A percentile compares a stretch with the other conserved stretches of the same genome.
These are phyloP conservation scores for Antitype chi DNA, from an alignment of 2,888 invertebrate genomes.

Conservation along the genomic window DNA sequence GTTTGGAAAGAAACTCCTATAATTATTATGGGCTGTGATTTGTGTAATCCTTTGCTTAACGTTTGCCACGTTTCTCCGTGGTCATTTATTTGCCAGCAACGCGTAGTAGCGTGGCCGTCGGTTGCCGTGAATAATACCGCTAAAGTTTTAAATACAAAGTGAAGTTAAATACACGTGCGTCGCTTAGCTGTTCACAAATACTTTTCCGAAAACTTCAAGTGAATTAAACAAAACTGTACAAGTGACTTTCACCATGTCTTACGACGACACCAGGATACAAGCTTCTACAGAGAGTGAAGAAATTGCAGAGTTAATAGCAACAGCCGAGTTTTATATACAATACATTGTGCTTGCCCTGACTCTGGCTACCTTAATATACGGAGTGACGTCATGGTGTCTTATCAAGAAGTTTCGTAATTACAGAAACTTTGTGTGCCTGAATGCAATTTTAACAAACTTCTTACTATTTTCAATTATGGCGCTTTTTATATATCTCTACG, in stretches of 20 bases:
- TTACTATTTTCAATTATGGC: neutral
- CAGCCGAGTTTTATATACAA: neutral
- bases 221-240: neutral
- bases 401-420: neutral
- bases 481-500: accelerated
- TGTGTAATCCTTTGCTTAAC: neutral
- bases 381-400: neutral
- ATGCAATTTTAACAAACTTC: neutral
- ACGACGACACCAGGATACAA: neutral
- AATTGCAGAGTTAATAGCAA: neutral
- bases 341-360: neutral
- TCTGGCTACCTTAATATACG: neutral
- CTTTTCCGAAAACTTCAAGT: neutral
- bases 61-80: neutral
- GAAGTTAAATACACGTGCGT: neutral
- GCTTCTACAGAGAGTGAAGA: neutral
- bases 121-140: neutral
- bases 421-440: neutral
- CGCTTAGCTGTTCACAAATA: neutral
- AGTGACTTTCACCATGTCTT: neutral
- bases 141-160: neutral
- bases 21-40: neutral
- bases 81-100: neutral
- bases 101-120: neutral
- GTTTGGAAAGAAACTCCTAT: neutral